These are phyloP conservation scores for Lamellibrachia luymesi DNA, from an alignment of 1,140 invertebrate genomes.

Conservation along the genomic window DNA sequence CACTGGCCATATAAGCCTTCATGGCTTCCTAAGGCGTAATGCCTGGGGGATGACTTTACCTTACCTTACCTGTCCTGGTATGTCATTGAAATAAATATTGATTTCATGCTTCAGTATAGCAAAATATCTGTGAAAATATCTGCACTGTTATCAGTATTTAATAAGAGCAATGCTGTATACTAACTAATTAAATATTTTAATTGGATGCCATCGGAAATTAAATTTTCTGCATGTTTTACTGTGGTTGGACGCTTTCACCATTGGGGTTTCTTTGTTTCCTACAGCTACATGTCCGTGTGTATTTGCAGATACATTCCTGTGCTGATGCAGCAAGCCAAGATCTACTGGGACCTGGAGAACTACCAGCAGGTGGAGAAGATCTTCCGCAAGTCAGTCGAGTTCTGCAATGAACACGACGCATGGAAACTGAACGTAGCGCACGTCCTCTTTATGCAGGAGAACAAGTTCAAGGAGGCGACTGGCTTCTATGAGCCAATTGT, in stretches of 20 bases:
- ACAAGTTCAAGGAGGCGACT: constrained; percentile 96
- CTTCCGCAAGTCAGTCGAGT: constrained; percentile 89
- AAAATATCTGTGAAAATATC: not conserved
- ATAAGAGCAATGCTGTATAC: not conserved
- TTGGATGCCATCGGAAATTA: not conserved
- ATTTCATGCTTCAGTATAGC: not conserved
- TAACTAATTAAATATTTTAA: not conserved
- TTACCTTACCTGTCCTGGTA: not conserved
- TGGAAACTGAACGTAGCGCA: constrained; percentile 99
- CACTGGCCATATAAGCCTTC: too few relatives aligned
- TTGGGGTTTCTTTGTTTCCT: constrained; percentile 33
- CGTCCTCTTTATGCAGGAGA: constrained; percentile 98
- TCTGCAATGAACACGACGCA: constrained; percentile 94
- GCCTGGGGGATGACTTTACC: too few relatives aligned
- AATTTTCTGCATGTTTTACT: not conserved
- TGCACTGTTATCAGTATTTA: too few relatives aligned
- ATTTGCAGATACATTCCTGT: constrained; percentile 75
- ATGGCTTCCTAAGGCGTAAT: too few relatives aligned
- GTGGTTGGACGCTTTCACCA: not conserved
- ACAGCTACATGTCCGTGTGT: constrained; percentile 18
- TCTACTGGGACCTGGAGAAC: constrained; percentile 97
- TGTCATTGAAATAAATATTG: not conserved
- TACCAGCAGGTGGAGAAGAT: constrained; percentile 73
- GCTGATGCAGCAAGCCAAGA: constrained; percentile 98
- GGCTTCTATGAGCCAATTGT: constrained; percentile 99